Evolutionary conservation across 2,888 invertebrate genomes (phyloP).

Genomic region (Dinocampus coccinellae): DNA sequence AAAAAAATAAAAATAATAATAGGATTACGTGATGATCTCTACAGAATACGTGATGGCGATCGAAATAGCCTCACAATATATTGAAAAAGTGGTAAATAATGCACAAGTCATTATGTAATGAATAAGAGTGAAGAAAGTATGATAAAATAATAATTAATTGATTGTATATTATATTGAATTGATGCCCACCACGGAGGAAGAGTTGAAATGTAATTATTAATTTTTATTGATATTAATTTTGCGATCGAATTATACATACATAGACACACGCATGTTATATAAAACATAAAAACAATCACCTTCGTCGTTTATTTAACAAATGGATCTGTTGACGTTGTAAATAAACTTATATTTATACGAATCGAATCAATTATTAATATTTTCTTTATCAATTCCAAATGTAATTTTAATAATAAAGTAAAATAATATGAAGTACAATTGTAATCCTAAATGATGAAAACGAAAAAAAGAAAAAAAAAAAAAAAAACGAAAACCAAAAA

Average conservation of each 20-base stretch:
- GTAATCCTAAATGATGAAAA: too few relatives aligned
- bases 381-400: conserved; percentile 8
- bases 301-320: conserved; percentile 61
- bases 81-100: conserved; percentile 11
- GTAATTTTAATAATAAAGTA: not conserved
- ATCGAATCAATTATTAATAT: conserved; percentile 34
- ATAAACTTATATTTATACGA: conserved; percentile 69
- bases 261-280: conserved; percentile 25
- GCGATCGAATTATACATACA: conserved; percentile 11
- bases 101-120: conserved; percentile 38
- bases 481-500: too few relatives aligned
- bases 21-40: not conserved
- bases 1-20: too few relatives aligned
- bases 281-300: conserved; percentile 41
- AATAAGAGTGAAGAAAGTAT: conserved; percentile 12
- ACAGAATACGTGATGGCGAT: conserved; percentile 24
- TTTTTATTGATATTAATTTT: conserved; percentile 26
- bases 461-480: too few relatives aligned
- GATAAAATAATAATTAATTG: conserved; percentile 37
- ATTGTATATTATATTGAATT: conserved; percentile 47
- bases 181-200: conserved; percentile 31
- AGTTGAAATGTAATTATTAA: conserved; percentile 54
- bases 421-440: too few relatives aligned
- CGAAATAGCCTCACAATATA: not conserved
- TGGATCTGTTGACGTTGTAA: conserved; percentile 67